These are phyloP conservation scores for Theristicus caerulescens DNA, from an alignment of 2,113 vertebrate species.

Conservation along the genomic window DNA sequence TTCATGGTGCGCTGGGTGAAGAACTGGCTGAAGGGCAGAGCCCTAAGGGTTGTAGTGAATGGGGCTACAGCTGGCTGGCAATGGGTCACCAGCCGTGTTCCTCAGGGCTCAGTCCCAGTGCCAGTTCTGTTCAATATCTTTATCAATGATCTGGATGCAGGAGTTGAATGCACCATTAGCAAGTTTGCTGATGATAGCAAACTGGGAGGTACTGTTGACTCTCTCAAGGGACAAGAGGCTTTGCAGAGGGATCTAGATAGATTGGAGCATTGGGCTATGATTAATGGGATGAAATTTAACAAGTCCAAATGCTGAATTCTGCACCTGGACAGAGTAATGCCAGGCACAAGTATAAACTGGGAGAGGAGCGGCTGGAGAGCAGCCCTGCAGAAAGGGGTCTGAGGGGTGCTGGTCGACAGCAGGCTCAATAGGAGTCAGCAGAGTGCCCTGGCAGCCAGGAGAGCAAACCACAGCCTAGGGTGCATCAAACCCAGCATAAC, in stretches of 20 bases:
- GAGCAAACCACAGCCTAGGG: no score
- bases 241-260: not conserved
- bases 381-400: not conserved
- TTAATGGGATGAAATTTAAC: not conserved
- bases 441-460: no score
- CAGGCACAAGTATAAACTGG: not conserved
- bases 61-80: not conserved
- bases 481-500: no score
- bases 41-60: not conserved
- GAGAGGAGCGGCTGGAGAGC: not conserved
- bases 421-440: not conserved
- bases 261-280: not conserved
- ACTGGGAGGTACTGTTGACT: not conserved
- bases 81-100: rapidly evolving
- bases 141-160: not conserved
- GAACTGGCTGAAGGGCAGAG: not conserved
- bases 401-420: not conserved
- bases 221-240: not conserved
- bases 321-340: rapidly evolving
- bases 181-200: no score
- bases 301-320: not conserved
- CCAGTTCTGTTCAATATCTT: not conserved
- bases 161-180: not conserved
- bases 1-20: not conserved
- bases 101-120: not conserved